These are phyloP conservation scores for Tenrec ecaudatus DNA, from an alignment of 2,113 vertebrate species.

Conservation along the genomic window DNA sequence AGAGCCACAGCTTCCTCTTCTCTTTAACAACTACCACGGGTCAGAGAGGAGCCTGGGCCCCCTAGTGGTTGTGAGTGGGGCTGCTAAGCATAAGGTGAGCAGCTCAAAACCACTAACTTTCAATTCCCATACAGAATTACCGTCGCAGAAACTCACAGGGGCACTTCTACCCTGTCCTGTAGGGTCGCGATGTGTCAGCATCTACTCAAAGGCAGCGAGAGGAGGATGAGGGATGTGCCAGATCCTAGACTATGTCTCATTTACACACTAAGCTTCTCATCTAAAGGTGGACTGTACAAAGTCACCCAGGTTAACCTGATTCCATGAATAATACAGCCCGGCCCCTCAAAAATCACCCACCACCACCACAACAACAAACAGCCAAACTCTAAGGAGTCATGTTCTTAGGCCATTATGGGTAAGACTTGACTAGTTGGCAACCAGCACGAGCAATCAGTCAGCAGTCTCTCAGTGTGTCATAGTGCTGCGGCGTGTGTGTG, in stretches of 20 bases:
- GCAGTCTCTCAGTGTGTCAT: background rate
- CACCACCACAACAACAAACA: background rate
- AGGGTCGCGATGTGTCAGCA: background rate
- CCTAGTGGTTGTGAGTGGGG: too few relatives aligned
- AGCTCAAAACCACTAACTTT: too few relatives aligned
- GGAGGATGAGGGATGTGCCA: too few relatives aligned
- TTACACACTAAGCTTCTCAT: background rate
- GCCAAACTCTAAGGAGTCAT: background rate
- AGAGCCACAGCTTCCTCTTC: background rate
- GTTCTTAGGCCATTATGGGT: background rate
- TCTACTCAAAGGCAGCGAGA: background rate
- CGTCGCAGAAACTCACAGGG: background rate
- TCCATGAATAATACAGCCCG: background rate
- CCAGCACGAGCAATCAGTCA: background rate
- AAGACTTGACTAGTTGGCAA: background rate
- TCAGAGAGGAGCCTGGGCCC: too few relatives aligned
- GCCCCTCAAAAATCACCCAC: too few relatives aligned
- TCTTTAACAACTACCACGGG: too few relatives aligned
- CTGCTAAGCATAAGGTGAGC: too few relatives aligned
- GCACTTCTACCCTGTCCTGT: too few relatives aligned
- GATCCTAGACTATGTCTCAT: background rate
- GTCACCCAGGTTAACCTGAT: background rate
- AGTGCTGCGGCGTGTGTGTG: background rate
- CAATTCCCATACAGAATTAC: too few relatives aligned
- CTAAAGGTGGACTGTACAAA: background rate